Conservation (phyloP, 2,797 vertebrate species). For the Sparus aurata region DNA sequence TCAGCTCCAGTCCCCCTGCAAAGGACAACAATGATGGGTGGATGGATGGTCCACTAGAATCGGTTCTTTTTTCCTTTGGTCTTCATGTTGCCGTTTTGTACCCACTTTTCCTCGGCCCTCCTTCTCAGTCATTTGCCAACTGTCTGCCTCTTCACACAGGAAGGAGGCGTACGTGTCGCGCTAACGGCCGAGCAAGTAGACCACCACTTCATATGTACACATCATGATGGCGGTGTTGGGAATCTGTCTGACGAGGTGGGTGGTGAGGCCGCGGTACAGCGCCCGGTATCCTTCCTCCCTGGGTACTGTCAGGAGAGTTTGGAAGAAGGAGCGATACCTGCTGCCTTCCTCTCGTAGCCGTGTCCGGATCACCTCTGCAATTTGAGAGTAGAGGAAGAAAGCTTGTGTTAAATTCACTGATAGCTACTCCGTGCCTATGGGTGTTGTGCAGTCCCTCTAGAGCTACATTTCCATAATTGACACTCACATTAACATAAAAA, state of each 20-base stretch:
- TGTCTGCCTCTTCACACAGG: slow-evolving; percentile 29
- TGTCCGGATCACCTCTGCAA: slow-evolving; percentile 96
- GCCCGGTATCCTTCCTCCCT: slow-evolving; percentile 95
- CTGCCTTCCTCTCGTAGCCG: slow-evolving; percentile 98
- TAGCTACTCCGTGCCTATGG: not conserved
- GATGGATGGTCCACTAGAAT: slow-evolving; percentile 67
- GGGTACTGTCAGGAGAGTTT: slow-evolving; percentile 92
- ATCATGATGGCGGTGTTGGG: slow-evolving; percentile 99
- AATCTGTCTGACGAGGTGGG: slow-evolving; percentile 97
- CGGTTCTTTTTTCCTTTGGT: slow-evolving; percentile 83
- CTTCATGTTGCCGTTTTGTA: slow-evolving; percentile 72
- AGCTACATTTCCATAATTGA: no score
- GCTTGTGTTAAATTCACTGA: not conserved
- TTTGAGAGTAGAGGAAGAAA: slow-evolving; percentile 3
- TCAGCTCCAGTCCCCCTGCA: no score
- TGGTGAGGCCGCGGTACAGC: slow-evolving; percentile 96
- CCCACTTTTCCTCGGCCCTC: slow-evolving; percentile 19
- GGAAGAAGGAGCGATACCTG: slow-evolving; percentile 97
- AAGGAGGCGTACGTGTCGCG: slow-evolving; percentile 28
- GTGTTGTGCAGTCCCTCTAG: no score
- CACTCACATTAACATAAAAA: slow-evolving; percentile 1
- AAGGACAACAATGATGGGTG: no score
- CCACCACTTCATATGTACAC: slow-evolving; percentile 98
- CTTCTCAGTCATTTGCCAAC: slow-evolving; percentile 40
- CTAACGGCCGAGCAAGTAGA: slow-evolving; percentile 95